These are phyloP conservation scores for Gadus chalcogrammus DNA, from an alignment of 2,113 vertebrate genomes.

Conservation along the genomic window DNA sequence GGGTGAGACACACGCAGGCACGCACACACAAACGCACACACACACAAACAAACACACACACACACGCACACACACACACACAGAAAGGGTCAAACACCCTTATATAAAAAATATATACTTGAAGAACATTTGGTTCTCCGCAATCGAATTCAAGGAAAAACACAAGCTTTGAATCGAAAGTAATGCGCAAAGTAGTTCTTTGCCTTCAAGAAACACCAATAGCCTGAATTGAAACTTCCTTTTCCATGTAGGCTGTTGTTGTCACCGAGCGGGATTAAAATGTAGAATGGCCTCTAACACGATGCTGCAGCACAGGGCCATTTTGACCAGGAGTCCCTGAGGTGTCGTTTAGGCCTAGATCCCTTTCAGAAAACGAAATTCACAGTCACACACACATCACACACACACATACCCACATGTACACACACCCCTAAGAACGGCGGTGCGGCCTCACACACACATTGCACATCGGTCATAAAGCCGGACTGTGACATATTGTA, in stretches of 20 bases:
- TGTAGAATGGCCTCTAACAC: not conserved
- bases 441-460: not conserved
- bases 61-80: too few species aligned
- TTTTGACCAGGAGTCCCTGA: not conserved
- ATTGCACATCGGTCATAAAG: conserved; percentile 12
- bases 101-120: too few species aligned
- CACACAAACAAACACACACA: too few species aligned
- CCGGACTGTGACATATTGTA: conserved; percentile 48
- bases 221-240: too few species aligned
- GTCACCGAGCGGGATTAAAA: not conserved
- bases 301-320: not conserved
- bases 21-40: too few species aligned
- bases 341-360: not conserved
- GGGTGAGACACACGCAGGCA: too few species aligned
- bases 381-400: conserved; percentile 8
- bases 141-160: too few species aligned
- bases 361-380: not conserved
- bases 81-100: too few species aligned
- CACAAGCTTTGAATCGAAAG: too few species aligned
- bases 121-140: too few species aligned
- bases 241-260: not conserved
- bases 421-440: conserved; percentile 7
- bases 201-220: too few species aligned
- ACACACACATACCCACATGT: conserved; percentile 19
- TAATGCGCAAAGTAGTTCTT: too few species aligned